phyloP scores from a whole-genome alignment of 92 coral and sea anemone species.

The Porites evermanni region DNA sequence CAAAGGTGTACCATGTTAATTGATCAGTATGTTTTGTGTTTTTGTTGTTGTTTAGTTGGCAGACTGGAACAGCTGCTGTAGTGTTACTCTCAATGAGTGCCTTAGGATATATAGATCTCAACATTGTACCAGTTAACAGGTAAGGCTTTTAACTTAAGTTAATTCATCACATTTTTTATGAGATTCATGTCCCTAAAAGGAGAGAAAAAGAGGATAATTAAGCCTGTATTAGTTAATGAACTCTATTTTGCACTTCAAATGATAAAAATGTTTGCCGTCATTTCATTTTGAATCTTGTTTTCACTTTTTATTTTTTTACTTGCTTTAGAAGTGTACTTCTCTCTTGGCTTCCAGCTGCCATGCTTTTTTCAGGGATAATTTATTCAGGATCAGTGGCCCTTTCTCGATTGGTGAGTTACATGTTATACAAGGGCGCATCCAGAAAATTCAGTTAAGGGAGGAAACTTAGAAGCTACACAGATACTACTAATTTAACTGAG shows the following conservation, averaged over 20 bases:
- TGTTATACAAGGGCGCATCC: no score
- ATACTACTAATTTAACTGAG: no score
- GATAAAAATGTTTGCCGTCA: background rate
- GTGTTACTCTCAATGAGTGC: conserved; percentile 71
- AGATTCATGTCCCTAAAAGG: background rate
- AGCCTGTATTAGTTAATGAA: background rate
- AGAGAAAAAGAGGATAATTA: background rate
- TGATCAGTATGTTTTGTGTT: background rate
- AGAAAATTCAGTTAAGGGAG: no score
- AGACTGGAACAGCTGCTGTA: conserved; percentile 75
- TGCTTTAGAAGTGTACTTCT: background rate
- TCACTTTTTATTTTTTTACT: background rate
- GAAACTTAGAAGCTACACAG: no score
- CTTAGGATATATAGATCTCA: conserved; percentile 75
- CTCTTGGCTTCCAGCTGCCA: conserved; percentile 79
- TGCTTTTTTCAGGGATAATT: conserved; percentile 80
- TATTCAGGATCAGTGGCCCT: conserved; percentile 95
- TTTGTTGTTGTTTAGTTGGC: conserved; percentile 76
- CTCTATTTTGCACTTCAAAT: no score
- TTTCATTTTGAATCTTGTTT: background rate
- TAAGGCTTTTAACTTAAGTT: background rate
- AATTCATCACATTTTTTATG: background rate
- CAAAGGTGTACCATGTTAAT: background rate
- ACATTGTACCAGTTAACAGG: conserved; percentile 73
- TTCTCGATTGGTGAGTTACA: conserved; percentile 83